Conservation (phyloP, 2,113 vertebrate species). For the Pycnonotus jocosus region DNA sequence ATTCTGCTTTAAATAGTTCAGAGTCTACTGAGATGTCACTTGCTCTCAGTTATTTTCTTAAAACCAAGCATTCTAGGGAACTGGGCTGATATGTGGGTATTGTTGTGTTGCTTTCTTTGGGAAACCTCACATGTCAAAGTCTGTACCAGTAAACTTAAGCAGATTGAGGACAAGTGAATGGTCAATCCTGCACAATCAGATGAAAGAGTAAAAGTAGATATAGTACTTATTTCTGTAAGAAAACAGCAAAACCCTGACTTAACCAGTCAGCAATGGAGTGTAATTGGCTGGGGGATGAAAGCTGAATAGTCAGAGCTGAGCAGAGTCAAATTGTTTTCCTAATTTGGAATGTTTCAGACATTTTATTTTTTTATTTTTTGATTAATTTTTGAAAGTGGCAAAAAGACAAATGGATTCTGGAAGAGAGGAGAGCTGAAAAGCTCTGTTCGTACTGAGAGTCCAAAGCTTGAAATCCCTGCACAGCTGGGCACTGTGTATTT, state of each 20-base stretch:
- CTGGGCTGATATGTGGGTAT: background rate
- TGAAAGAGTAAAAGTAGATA: background rate
- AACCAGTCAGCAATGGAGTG: background rate
- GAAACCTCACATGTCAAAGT: background rate
- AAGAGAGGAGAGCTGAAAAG: background rate
- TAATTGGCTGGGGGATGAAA: background rate
- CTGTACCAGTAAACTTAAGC: background rate
- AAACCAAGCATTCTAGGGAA: background rate
- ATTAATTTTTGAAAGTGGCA: background rate
- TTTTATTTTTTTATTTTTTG: background rate
- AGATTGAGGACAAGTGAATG: background rate
- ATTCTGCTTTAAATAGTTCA: background rate
- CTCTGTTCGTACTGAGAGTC: background rate
- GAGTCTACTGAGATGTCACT: background rate
- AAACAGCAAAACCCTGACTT: background rate
- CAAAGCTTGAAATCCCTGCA: background rate
- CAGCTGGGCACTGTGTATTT: background rate
- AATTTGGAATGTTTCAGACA: background rate
- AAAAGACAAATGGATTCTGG: background rate
- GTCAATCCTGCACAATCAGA: background rate
- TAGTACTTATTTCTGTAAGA: background rate
- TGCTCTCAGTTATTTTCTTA: background rate
- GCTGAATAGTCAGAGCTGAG: background rate
- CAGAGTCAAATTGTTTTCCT: background rate
- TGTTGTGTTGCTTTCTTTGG: background rate